Conservation (phyloP, 2,888 invertebrate species). For the Monopis laevigella region DNA sequence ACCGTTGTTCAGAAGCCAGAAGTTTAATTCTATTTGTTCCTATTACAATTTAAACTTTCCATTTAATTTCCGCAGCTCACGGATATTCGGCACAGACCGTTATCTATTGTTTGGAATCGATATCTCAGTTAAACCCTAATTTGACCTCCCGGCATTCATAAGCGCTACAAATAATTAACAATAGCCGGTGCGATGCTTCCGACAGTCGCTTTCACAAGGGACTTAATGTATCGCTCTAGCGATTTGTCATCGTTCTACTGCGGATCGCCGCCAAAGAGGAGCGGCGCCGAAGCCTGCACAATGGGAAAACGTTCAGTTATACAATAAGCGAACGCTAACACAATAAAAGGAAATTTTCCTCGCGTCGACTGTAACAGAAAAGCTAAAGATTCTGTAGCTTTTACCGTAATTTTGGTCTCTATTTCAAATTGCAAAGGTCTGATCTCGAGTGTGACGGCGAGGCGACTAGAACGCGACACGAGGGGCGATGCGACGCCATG, state of each 20-base stretch:
- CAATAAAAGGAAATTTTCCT: conserved; percentile 55
- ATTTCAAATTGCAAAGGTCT: conserved; percentile 21
- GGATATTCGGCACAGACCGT: not conserved
- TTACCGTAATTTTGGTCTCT: conserved; percentile 31
- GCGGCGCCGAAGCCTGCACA: conserved; percentile 33
- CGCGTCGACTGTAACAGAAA: conserved; percentile 31
- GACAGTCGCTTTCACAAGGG: conserved; percentile 29
- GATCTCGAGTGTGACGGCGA: not conserved
- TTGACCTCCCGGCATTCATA: conserved; percentile 9
- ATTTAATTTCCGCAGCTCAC: conserved; percentile 3
- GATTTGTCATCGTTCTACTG: conserved; percentile 53
- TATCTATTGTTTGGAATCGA: conserved; percentile 4
- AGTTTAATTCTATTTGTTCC: too few relatives aligned
- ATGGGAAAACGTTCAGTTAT: conserved; percentile 47
- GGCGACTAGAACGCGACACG: conserved; percentile 1
- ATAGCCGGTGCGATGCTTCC: conserved; percentile 29
- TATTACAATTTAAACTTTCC: too few relatives aligned
- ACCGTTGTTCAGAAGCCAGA: too few relatives aligned
- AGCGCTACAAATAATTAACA: conserved; percentile 22
- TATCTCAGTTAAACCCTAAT: conserved; percentile 4
- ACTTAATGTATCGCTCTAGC: conserved; percentile 42
- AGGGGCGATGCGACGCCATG: conserved; percentile 25
- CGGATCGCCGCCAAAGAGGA: conserved; percentile 40
- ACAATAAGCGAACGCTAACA: conserved; percentile 58
- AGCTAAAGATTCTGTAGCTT: conserved; percentile 37